phyloP scores from a whole-genome alignment of 2,797 vertebrate genomes.

The Anguilla anguilla region DNA sequence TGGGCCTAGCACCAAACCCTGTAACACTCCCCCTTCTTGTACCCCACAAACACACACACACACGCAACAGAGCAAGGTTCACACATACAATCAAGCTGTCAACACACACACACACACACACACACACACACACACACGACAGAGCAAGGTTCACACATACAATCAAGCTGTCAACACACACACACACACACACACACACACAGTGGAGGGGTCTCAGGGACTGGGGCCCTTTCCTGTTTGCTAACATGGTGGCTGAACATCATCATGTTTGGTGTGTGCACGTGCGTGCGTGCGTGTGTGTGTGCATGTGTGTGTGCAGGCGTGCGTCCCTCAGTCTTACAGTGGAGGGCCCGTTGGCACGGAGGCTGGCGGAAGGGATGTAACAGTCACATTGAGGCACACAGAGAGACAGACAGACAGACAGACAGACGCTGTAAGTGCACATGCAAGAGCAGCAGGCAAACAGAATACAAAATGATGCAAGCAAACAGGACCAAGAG shows the following conservation, averaged over 20 bases:
- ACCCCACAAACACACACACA: constrained; percentile 9
- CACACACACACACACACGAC: neutral
- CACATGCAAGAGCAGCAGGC: constrained; percentile 33
- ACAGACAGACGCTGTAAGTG: constrained; percentile 18
- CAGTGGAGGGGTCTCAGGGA: neutral
- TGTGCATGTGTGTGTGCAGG: neutral
- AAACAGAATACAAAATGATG: neutral
- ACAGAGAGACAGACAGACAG: constrained; percentile 29
- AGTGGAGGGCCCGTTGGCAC: constrained; percentile 13
- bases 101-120: neutral
- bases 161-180: constrained; percentile 3
- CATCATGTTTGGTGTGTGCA: neutral
- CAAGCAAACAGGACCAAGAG: constrained; percentile 6
- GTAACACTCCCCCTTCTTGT: neutral
- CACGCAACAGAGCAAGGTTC: neutral
- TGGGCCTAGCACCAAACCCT: neutral
- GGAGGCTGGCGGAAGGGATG: neutral
- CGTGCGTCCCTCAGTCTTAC: neutral
- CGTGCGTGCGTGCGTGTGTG: neutral
- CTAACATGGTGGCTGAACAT: neutral
- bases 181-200: constrained; percentile 1
- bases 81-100: constrained; percentile 29
- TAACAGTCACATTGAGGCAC: constrained; percentile 12
- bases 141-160: constrained; percentile 20
- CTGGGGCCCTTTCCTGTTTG: neutral